Base-by-base conservation (phyloP, 2,888 invertebrate species). In the Cactoblastis cactorum region DNA sequence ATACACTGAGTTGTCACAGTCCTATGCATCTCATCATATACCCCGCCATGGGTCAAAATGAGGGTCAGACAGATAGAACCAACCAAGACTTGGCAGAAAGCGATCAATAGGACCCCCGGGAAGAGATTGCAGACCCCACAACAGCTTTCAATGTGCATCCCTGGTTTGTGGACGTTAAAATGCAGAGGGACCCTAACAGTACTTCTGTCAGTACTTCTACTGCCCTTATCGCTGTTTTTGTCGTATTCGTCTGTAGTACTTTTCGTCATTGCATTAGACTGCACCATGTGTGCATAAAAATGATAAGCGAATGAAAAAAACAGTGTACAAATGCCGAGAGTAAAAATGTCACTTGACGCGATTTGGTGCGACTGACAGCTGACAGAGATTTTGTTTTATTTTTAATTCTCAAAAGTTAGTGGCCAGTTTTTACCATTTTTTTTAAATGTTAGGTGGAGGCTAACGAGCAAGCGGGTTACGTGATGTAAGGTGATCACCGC, bases 61-160 rank as follows among this genome's bases (percentile, higher is more conserved):
- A 86, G 61, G 0, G 87, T 88, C 38, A 88, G 63, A 14, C 86
- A 65, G 0, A 88, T 60, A 0, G 82, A 74, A 0, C 88, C 88
- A 0, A 75, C 74, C 34, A 88, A 66, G 0, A 88, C 82, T 57
- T 88, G 83, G 45, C 71, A 61, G 70, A 88, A 87, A 0, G 83
- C 88, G 39, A 86, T 82, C 14, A 88, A 63, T 0, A 88, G 70
- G 0, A 88, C 88, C 0, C 88, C 88, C 1, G 88, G 88, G 63
- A 88, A 88, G 15, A 88, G 65, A 56, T 88, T 88, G 69, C 88
- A 88, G 19, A 87, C 56, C 0, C 88, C 88, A 46, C 88, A 88
- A 68, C 87, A 88, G 61, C 87, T 87, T 62, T 88, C 88, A 52
- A 88, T 64, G 61, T 88, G 88, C 50, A 74, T 83, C 11, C 87